Percentiles rank a stretch among this genome's conserved stretches.
These are phyloP conservation scores for Eretmodus cyanostictus DNA, from an alignment of 2,113 vertebrate genomes.

Conservation along the genomic window DNA sequence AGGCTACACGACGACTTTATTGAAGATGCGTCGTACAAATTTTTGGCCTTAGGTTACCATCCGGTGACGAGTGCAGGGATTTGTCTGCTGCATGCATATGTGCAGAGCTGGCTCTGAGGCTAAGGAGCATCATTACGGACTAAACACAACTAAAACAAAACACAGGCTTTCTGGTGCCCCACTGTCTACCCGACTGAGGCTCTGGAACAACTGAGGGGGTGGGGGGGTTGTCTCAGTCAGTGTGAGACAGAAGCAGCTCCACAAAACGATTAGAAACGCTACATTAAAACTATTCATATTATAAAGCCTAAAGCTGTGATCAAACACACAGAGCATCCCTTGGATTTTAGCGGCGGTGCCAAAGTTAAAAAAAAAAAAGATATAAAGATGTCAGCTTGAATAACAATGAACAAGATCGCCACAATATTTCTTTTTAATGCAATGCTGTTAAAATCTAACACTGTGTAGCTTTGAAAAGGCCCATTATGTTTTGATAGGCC, in stretches of 20 bases:
- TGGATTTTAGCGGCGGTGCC: background rate
- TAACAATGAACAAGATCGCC: background rate
- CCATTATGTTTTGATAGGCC: background rate
- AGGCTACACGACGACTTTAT: background rate
- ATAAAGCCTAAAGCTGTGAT: background rate
- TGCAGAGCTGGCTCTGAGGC: slow-evolving; percentile 16
- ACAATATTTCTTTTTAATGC: background rate
- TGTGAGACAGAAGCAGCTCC: background rate
- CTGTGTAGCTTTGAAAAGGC: background rate
- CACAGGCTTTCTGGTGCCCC: slow-evolving; percentile 54
- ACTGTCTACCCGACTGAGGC: slow-evolving; percentile 29
- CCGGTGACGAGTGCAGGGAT: slow-evolving; percentile 11
- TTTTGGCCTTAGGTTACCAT: background rate
- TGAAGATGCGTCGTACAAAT: background rate
- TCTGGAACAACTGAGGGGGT: background rate
- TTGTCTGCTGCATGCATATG: slow-evolving; percentile 12
- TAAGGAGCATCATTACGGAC: slow-evolving; percentile 50
- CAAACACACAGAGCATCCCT: background rate
- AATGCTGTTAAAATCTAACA: background rate
- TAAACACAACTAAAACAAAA: slow-evolving; percentile 49
- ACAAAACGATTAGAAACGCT: background rate
- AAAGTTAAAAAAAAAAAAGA: background rate
- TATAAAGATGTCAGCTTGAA: background rate
- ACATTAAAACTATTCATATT: background rate
- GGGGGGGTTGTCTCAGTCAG: background rate